Evolutionary conservation across 1,140 invertebrate genomes (phyloP).

Genomic region (Oedothorax gibbosus): DNA sequence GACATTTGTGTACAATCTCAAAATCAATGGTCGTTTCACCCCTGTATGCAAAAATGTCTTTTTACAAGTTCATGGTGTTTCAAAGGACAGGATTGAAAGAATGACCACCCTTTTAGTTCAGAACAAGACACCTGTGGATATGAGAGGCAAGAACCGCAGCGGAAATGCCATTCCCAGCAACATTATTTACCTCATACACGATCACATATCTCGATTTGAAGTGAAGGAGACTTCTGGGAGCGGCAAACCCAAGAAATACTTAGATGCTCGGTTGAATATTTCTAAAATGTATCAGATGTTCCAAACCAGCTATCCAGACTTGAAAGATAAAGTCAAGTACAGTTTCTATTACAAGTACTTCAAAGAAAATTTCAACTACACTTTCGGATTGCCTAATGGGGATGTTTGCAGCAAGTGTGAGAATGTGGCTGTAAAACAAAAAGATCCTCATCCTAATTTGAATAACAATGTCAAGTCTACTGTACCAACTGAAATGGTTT

Average conservation of each 20-base stretch:
- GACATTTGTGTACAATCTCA: not conserved
- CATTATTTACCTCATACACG: not conserved
- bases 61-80: not conserved
- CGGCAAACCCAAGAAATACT: not conserved
- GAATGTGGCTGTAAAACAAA: no score
- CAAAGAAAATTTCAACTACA: not conserved
- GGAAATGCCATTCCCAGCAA: not conserved
- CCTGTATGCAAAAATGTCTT: not conserved
- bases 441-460: no score
- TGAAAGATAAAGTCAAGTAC: not conserved
- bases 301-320: not conserved
- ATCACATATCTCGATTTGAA: not conserved
- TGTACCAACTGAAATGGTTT: no score
- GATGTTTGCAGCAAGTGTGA: no score
- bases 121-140: not conserved
- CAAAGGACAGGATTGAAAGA: not conserved
- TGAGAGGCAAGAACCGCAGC: not conserved
- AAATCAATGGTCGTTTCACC: not conserved
- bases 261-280: not conserved
- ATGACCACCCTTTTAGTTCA: not conserved
- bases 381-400: not conserved
- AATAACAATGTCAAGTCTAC: no score
- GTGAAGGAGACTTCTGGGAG: not conserved
- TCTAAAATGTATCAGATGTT: not conserved
- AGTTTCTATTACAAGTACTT: not conserved